Conservation (phyloP, 2,113 vertebrate genomes). For the Alethe diademata region DNA sequence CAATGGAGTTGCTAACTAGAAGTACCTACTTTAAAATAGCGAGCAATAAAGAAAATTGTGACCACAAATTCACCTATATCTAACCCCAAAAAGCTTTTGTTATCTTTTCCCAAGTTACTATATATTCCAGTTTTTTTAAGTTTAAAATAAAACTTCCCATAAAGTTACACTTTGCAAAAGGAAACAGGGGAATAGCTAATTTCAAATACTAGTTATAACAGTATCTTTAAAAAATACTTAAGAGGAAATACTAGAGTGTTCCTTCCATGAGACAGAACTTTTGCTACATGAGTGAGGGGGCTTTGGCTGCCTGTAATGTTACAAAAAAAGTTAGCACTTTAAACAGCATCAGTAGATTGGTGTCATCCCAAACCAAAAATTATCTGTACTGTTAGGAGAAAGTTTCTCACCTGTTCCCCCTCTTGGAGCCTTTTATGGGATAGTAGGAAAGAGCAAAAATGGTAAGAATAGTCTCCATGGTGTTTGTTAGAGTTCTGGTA, state of each 20-base stretch:
- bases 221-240: not conserved
- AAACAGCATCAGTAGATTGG: not conserved
- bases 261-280: not conserved
- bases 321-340: not conserved
- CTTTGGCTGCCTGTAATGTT: not conserved
- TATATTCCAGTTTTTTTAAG: not conserved
- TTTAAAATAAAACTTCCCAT: not conserved
- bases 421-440: slow-evolving; percentile 82
- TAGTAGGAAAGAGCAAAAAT: slow-evolving; percentile 87
- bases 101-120: not conserved
- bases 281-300: not conserved
- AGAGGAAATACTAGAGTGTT: not conserved
- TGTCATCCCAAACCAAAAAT: not conserved
- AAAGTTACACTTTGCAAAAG: not conserved
- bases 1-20: not conserved
- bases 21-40: not conserved
- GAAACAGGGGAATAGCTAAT: not conserved
- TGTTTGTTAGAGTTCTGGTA: slow-evolving; percentile 94
- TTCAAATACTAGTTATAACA: not conserved
- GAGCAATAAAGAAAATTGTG: not conserved
- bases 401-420: slow-evolving; percentile 80
- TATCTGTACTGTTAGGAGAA: not conserved
- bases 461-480: slow-evolving; percentile 87
- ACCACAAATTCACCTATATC: not conserved
- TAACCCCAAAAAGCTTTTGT: not conserved